Conservation (phyloP, 2,888 invertebrate genomes). For the Campoletis raptor region DNA sequence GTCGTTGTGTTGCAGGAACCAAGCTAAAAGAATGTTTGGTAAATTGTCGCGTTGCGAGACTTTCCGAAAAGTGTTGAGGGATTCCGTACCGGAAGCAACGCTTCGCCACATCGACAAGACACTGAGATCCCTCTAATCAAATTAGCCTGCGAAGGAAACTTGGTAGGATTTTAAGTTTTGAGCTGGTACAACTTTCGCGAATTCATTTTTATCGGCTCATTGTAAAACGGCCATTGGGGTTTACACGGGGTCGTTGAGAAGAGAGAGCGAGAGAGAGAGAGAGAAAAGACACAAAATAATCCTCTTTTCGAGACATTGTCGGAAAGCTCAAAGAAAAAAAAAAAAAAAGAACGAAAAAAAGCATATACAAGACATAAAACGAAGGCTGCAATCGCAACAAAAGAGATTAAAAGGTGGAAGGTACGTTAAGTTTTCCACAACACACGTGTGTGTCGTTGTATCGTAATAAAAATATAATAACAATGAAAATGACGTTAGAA, state of each 20-base stretch:
- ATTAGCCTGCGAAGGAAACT: neutral
- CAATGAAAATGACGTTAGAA: neutral
- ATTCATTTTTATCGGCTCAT: slow-evolving; percentile 20
- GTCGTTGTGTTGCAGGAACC: slow-evolving; percentile 85
- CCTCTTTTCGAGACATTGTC: slow-evolving; percentile 35
- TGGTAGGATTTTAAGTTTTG: neutral
- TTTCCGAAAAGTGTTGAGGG: slow-evolving; percentile 91
- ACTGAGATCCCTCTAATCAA: slow-evolving; percentile 87
- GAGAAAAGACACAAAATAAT: neutral
- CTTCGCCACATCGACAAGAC: slow-evolving; percentile 94
- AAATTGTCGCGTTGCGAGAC: slow-evolving; percentile 90
- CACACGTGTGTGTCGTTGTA: slow-evolving; percentile 22
- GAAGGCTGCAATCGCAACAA: slow-evolving; percentile 71
- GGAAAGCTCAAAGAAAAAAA: slow-evolving; percentile 59
- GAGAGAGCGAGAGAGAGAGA: neutral
- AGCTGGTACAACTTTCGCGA: neutral
- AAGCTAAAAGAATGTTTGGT: slow-evolving; percentile 92
- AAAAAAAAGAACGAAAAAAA: slow-evolving; percentile 40
- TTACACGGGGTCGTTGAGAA: neutral
- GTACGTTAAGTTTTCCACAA: slow-evolving; percentile 60
- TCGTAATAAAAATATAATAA: neutral
- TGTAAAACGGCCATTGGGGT: slow-evolving; percentile 16
- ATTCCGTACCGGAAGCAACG: slow-evolving; percentile 92
- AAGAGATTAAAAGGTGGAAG: slow-evolving; percentile 48
- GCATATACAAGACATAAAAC: slow-evolving; percentile 15